Evolutionary conservation across 2,113 vertebrate genomes (phyloP).

Genomic region (Coptodon rendalli): DNA sequence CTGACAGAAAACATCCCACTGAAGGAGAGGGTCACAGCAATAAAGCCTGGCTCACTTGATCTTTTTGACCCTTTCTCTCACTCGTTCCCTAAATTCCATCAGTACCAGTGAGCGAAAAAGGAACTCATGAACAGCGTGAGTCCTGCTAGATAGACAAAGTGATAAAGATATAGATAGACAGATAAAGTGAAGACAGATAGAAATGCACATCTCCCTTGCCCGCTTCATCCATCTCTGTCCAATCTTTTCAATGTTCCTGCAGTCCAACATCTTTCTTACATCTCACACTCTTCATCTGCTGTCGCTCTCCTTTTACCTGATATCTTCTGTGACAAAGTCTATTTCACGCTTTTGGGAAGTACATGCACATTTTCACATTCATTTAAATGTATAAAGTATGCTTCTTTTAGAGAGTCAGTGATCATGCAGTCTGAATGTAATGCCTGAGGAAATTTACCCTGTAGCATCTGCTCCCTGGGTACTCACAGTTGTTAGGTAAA

Average conservation of each 20-base stretch:
- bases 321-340: not conserved
- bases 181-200: constrained; percentile 42
- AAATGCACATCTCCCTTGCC: constrained; percentile 23
- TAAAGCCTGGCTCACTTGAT: not conserved
- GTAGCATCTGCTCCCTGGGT: constrained; percentile 12
- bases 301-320: not conserved
- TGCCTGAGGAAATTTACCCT: constrained; percentile 27
- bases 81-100: constrained; percentile 15
- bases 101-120: not conserved
- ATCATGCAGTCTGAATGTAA: constrained; percentile 13
- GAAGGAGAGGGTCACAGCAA: constrained; percentile 1
- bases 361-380: not conserved
- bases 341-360: not conserved
- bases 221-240: constrained; percentile 54
- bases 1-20: constrained; percentile 32
- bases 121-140: constrained; percentile 19
- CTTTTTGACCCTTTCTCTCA: not conserved
- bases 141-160: constrained; percentile 34
- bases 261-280: constrained; percentile 20
- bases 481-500: constrained; percentile 10
- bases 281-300: constrained; percentile 16
- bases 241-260: not conserved
- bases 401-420: not conserved
- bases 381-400: not conserved
- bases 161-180: constrained; percentile 44